Conservation (phyloP, 2,888 invertebrate species). For the Cataglyphis rosenhaueri region DNA sequence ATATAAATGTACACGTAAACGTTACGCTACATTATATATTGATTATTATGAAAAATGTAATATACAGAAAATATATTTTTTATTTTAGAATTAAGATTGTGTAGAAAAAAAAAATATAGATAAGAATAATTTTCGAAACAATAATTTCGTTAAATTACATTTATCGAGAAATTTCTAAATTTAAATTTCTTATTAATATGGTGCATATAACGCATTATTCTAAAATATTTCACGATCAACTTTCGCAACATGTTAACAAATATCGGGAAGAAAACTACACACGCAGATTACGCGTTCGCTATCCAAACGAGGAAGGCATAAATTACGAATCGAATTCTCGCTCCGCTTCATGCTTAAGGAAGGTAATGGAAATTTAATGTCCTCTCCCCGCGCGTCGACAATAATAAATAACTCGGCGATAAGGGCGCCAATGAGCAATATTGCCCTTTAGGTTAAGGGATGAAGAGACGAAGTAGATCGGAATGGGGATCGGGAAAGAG, state of each 20-base stretch:
- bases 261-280: background rate
- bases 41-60: constrained; percentile 13
- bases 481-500: background rate
- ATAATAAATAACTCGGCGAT: constrained; percentile 74
- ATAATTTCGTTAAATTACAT: constrained; percentile 1
- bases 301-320: constrained; percentile 54
- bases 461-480: constrained; percentile 52
- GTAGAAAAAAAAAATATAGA: background rate
- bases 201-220: too few species aligned
- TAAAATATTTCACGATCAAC: background rate
- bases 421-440: constrained; percentile 63
- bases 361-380: constrained; percentile 77
- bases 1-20: background rate
- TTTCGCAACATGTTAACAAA: background rate
- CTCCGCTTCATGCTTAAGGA: constrained; percentile 62
- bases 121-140: background rate
- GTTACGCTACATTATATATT: background rate
- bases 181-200: background rate
- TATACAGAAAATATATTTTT: background rate
- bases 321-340: constrained; percentile 64
- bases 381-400: constrained; percentile 55
- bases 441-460: constrained; percentile 56
- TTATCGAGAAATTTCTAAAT: background rate
- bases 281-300: constrained; percentile 9
- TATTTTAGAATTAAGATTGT: background rate